Evolutionary conservation across 1,140 invertebrate species (phyloP), one percentile per base, ranked within the genome.

Genomic region (Laupala kohalensis): DNA sequence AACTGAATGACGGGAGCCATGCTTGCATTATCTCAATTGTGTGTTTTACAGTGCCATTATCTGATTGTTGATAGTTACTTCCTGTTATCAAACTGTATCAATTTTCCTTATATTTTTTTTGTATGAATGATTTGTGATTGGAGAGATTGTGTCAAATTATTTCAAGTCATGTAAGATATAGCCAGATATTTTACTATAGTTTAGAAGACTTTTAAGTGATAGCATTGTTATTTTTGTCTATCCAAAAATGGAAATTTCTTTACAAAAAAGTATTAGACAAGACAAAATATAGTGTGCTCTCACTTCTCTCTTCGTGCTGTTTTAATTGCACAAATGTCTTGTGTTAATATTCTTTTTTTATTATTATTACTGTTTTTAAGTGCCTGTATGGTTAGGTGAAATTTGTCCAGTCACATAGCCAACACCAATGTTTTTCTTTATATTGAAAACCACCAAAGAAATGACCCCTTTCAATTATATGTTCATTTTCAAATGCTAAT

Each of bases 361-460:
- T 53, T 53, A 13, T 53, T 53, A 13, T 53, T 28, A 68, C 71
- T 67, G 19, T 72, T 72, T 67, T 72, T 72, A 72, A 72, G 71
- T 72, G 71, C 71, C 71, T 72, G 69, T 73, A 64, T 71, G 70
- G 70, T 71, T 62, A 71, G 37, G 70, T 71, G 70, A 71, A 65
- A 65, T 64, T 71, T 71, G 63, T 71, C 64, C 37, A 53, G 63
- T 71, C 70, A 62, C 70, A 65, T 71, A 62, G 70, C 70, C 70
- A 71, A 62, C 53, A 29, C 28, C 64, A 71, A 28, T 23, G 37
- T 53, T 53, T 53, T 29, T n/a, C n/a, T 25, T 71, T 71, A 63
- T 23, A 64, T 37, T 71, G 64, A 24, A 30, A 24, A 76, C 77
- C 73, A 73, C 73, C 73, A 72, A 76, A 76, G 74, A 75, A 76